Evolutionary conservation across 2,888 invertebrate genomes (phyloP), one percentile per base, ranked within the genome.

Genomic region (Keiferia lycopersicella): DNA sequence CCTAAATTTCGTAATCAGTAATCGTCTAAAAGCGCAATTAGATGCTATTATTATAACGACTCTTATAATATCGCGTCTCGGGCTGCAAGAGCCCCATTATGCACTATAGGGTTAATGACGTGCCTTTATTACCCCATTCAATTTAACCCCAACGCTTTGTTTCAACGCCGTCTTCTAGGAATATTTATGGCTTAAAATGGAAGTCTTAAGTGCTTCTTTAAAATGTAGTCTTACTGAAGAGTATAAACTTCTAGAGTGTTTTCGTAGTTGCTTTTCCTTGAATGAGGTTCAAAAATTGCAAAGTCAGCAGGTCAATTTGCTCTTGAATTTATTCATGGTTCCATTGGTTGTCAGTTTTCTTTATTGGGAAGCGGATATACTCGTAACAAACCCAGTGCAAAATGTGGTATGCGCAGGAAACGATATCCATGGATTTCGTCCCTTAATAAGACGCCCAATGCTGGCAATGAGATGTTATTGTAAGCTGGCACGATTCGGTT

Each of bases 21-120:
- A 10, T 22, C 57, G 57, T 57, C 34, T 57, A 14, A 57, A 57
- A 30, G 57, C 34, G 57, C 56, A 8, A 56, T 56, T 56, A 56
- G 51, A 30, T 12, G 51, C 62, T 62, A 62, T 62, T 62, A 62
- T 10, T 34, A 34, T 62, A 62, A 62, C 41, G 56, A 56, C 56
- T 14, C 41, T 62, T 26, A 26, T 22, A n/a, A 57, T 62, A 62
- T 45, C 26, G 53, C 45, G 62, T 57, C 56, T 62, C 22, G 30
- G 18, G 39, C 51, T 39, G 53, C 53, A 58, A 39, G 39, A 58
- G 12, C 20, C 34, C 58, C 58, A 58, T 58, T 58, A 58, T 58
- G 58, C 58, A 58, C 58, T 38, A n/a, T 39, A 39, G 58, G 58
- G 58, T 38, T 58, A 39, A 58, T 58, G 16, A 39, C 58, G 39